These are phyloP conservation scores for Pimpla rufipes DNA, from an alignment of 2,888 invertebrate genomes.

Conservation along the genomic window DNA sequence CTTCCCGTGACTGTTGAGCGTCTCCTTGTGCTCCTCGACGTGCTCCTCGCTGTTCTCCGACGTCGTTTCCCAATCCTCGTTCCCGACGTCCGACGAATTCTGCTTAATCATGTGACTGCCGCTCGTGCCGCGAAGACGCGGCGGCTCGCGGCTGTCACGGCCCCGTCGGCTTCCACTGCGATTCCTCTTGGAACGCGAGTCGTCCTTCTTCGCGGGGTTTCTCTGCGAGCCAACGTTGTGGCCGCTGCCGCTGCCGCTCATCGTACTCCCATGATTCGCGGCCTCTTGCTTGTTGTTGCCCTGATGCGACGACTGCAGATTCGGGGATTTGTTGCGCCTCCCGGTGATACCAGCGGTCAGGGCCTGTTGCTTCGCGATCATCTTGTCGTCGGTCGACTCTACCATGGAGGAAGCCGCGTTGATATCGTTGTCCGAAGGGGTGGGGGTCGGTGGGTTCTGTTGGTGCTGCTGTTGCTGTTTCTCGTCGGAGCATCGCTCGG, in stretches of 20 bases:
- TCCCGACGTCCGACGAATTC: slow-evolving; percentile 86
- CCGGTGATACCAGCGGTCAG: slow-evolving; percentile 89
- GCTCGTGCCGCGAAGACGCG: slow-evolving; percentile 77
- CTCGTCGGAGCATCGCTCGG: slow-evolving; percentile 85
- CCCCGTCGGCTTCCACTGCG: slow-evolving; percentile 82
- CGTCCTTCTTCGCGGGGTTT: slow-evolving; percentile 78
- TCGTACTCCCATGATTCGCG: slow-evolving; percentile 71
- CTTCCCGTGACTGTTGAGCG: slow-evolving; percentile 79
- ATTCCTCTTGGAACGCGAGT: slow-evolving; percentile 80
- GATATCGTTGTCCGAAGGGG: slow-evolving; percentile 83
- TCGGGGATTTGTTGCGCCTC: slow-evolving; percentile 83
- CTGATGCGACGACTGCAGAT: slow-evolving; percentile 74
- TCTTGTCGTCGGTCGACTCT: slow-evolving; percentile 88
- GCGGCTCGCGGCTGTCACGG: slow-evolving; percentile 81
- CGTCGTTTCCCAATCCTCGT: slow-evolving; percentile 93
- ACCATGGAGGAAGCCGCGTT: slow-evolving; percentile 72
- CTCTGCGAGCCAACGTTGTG: slow-evolving; percentile 72
- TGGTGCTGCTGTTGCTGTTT: slow-evolving; percentile 83
- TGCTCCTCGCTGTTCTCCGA: slow-evolving; percentile 92
- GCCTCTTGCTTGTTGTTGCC: slow-evolving; percentile 66
- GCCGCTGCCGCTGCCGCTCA: too few relatives aligned
- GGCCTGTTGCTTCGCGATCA: slow-evolving; percentile 89
- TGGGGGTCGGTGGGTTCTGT: slow-evolving; percentile 76
- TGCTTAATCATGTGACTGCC: slow-evolving; percentile 79
- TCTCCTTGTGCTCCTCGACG: slow-evolving; percentile 83